Evolutionary conservation across 2,888 invertebrate species (phyloP).

Genomic region (Apamea crenata): DNA sequence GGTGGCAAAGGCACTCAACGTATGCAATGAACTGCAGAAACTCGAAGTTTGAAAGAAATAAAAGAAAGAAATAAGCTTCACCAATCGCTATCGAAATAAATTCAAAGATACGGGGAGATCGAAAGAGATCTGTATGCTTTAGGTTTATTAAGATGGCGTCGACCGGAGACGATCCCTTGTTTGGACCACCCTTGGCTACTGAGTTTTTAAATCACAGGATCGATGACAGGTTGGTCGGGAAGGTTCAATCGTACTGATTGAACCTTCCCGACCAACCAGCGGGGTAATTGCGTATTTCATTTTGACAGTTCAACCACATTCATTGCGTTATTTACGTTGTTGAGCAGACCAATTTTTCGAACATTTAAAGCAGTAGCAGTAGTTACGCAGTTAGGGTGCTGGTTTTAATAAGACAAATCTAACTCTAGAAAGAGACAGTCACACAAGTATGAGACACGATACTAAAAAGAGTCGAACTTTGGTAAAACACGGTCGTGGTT

Average conservation of each 20-base stretch:
- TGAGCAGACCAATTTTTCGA: background rate
- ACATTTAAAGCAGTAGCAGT: too few species aligned
- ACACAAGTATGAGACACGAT: too few species aligned
- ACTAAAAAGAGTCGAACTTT: background rate
- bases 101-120: constrained; percentile 12
- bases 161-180: background rate
- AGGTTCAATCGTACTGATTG: background rate
- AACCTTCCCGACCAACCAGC: too few species aligned
- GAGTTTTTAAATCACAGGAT: background rate
- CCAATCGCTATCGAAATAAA: constrained; percentile 28
- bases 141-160: constrained; percentile 4
- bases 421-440: background rate
- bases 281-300: background rate
- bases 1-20: constrained; percentile 21
- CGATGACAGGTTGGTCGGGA: background rate
- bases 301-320: background rate
- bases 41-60: constrained; percentile 42
- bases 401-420: background rate
- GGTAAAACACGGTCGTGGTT: background rate
- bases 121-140: background rate
- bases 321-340: background rate
- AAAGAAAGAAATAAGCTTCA: constrained; percentile 31
- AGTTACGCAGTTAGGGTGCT: background rate
- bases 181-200: background rate
- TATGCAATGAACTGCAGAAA: constrained; percentile 32